Base-by-base conservation (phyloP, 2,888 invertebrate genomes). In the Schrankia costaestrigalis region DNA sequence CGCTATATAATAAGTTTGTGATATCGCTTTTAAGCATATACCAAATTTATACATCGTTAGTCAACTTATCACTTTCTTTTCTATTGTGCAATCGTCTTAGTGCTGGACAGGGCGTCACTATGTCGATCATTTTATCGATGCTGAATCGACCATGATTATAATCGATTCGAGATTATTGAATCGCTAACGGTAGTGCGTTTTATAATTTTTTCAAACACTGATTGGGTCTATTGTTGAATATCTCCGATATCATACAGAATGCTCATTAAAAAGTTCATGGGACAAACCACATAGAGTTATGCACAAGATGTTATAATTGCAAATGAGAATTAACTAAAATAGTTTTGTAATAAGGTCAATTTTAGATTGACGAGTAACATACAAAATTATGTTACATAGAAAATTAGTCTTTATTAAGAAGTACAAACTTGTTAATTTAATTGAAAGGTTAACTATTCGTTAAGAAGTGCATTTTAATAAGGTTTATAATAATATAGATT, bases 121-220 rank as follows among this genome's bases (percentile, higher is more conserved):
- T 82, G 78, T 83, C 84, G 80, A 80, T 77, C 82, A 78, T 70
- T 66, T 56, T 57, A 63, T 62, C 63, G 64, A 68, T 68, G 61
- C 41, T 75, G 79, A 82, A 83, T 83, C 78, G 76, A 63, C 51
- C 74, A 64, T 85, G 81, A 85, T 85, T 83, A 77, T 74, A 73
- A 54, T 56, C 58, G 56, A 57, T 57, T 63, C 55, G 65, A 68
- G 42, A 57, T 50, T 79, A 75, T 67, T 53, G 70, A 48, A 68
- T 71, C 71, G 63, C 46, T 56, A 56, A 56, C 56, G 56, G 58
- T 56, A 63, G 68, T 56, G 29, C 31, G 64, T 70, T 71, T 63
- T 63, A 58, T 62, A 63, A 63, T 69, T 68, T 56, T 56, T 56
- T 54, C 35, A 32, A 34, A 24, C 35, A 31, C 68, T 82, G 81